Evolutionary conservation across 2,888 invertebrate species (phyloP), one percentile per base, ranked within the genome.

Genomic region (Nesidiocoris tenuis): DNA sequence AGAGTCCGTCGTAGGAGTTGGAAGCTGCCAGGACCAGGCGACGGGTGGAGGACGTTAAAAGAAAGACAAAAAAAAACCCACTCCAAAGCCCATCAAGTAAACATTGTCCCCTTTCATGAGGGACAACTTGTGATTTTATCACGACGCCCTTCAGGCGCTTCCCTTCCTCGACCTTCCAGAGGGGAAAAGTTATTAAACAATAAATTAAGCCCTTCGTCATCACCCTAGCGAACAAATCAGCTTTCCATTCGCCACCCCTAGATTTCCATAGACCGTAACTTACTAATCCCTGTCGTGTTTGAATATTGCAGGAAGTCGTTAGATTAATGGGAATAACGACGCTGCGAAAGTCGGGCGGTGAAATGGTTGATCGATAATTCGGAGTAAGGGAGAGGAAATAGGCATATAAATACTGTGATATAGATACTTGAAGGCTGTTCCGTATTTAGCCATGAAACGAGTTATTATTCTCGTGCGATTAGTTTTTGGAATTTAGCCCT

Each of bases 111-210:
- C 21, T 66, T 66, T 66, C 66, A 66, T 55, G 66, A 66, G 55
- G 55, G 66, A 66, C 66, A 66, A 66, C 66, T 66, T 18, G 54
- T 66, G 66, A 66, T 66, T 66, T 66, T 66, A 66, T 66, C 66
- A 66, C 66, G 55, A 25, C 18, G 21, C 39, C 59, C 59, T 59
- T 59, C 39, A 39, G 39, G 66, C 55, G 21, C 54, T 55, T 39
- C 39, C 55, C 66, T 21, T 1, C 39, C n/a, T 17, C 18, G 16
- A 5, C n/a, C 59, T 19, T 3, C 19, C 59, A 5, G n/a, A 55
- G 19, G 55, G 55, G 39, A 12, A 25, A 16, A 55, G 55, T 55
- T 66, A 66, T 66, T 66, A 66, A 55, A 66, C 66, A 55, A 66
- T 66, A 66, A 66, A 66, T 66, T 66, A 66, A 66, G 55, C 66